Base-by-base conservation (phyloP, 2,797 vertebrate species). In the Sebastes hopkinsi region DNA sequence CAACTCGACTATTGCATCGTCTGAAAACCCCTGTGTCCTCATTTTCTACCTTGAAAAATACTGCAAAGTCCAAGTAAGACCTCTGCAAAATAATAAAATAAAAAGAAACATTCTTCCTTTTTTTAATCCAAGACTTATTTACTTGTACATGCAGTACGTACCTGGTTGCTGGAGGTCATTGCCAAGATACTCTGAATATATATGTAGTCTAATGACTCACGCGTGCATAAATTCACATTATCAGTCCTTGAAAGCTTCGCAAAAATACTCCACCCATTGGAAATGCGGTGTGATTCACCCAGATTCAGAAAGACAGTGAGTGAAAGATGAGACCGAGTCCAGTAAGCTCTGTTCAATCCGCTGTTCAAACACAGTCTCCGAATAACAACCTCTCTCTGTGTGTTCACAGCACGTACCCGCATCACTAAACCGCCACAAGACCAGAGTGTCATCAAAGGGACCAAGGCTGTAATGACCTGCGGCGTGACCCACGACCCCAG, bases 381-480 rank as follows among this genome's bases (percentile, higher is more conserved):
- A 85, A 61, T 77, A 80, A 84, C 36, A 73, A 81, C 58, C 50
- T 81, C 25, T 59, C 25, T 86, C 38, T 87, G 72, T 88, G 62
- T 92, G 62, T 91, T 65, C 50, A 22, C 96, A 99, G 98, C 98
- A 13, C 97, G 98, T 72, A 99, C 98, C 1, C 97, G 97, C 8
- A 98, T 99, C 95, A 98, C 95, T 0, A 97, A 93, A 90, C 97
- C 97, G 0, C 98, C 98, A 4, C 94, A 94, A 90, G 96, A 99
- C 93, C 98, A 98, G 94, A 99, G 97, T 0, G 98, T 99, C 94
- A 99, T 99, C 94, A 99, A 99, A 88, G 98, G 98, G 3, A 99
- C 98, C 72, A 99, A 97, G 86, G 98, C 98, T 3, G 93, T 96
- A 42, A 97, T 99, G 98, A 96, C 95, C 88, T 99, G 98, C 0